These are phyloP conservation scores for Etheostoma nigrum DNA, from an alignment of 2,797 vertebrate species.

Conservation along the genomic window DNA sequence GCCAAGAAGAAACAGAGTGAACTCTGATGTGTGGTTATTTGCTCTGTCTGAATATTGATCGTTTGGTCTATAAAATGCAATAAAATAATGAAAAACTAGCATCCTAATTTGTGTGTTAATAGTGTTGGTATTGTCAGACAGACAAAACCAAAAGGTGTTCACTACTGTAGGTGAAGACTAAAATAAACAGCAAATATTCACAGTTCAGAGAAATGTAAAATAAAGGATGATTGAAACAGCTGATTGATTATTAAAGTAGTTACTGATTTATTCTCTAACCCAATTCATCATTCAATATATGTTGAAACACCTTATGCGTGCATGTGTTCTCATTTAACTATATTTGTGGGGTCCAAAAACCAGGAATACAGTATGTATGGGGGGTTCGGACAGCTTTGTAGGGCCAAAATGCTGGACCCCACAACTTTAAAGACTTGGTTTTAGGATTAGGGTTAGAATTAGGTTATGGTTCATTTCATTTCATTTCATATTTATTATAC, in stretches of 20 bases:
- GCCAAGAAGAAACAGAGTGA: not conserved
- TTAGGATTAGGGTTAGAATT: too few species aligned
- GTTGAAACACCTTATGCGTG: slow-evolving; percentile 6
- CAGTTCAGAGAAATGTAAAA: not conserved
- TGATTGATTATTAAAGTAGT: not conserved
- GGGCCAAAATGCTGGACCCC: too few species aligned
- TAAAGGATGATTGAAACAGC: not conserved
- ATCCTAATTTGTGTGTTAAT: too few species aligned
- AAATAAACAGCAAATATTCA: not conserved
- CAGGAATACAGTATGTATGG: too few species aligned
- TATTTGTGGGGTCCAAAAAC: too few species aligned
- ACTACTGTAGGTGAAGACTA: not conserved
- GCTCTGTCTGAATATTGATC: not conserved
- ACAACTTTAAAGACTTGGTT: too few species aligned
- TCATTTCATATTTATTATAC: too few species aligned
- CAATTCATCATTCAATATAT: not conserved
- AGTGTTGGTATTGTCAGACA: not conserved
- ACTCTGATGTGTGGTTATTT: not conserved
- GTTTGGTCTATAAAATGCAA: not conserved
- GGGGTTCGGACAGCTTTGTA: too few species aligned
- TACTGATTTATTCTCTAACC: not conserved
- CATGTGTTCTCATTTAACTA: too few species aligned
- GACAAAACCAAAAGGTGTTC: slow-evolving; percentile 2
- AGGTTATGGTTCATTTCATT: too few species aligned
- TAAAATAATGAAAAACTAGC: not conserved